A percentile compares a stretch with the other conserved stretches of the same genome.
Conservation (phyloP, 2,888 invertebrate genomes). For the Melanophora roralis region DNA sequence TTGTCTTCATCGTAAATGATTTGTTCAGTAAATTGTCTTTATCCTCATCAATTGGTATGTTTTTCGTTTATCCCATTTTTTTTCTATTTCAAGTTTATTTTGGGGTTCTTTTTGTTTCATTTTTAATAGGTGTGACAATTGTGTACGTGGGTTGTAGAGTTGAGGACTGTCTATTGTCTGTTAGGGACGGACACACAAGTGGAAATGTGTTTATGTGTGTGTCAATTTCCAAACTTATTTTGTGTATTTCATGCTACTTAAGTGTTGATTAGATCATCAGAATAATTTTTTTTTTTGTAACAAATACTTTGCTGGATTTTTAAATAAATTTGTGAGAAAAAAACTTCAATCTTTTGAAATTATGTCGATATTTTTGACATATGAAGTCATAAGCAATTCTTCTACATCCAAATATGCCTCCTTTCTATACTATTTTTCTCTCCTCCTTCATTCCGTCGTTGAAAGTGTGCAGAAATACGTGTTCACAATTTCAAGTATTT, state of each 20-base stretch:
- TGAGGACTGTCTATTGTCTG: background rate
- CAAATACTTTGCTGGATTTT: conserved; percentile 24
- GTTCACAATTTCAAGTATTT: conserved; percentile 62
- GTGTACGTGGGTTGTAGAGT: conserved; percentile 47
- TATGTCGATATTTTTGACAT: conserved; percentile 37
- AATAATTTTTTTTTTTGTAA: conserved; percentile 10
- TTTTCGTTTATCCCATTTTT: conserved; percentile 29
- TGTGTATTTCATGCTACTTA: conserved; percentile 42
- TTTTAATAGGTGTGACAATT: conserved; percentile 40
- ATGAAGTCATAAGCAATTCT: conserved; percentile 50
- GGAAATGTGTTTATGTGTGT: background rate
- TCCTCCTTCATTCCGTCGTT: background rate
- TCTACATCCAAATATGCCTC: conserved; percentile 13
- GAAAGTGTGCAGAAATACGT: conserved; percentile 35
- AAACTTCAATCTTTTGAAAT: conserved; percentile 14
- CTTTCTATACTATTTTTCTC: conserved; percentile 7
- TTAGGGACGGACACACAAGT: conserved; percentile 52
- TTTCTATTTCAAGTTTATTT: conserved; percentile 39
- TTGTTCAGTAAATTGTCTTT: conserved; percentile 43
- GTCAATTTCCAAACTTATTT: background rate
- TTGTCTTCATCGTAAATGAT: conserved; percentile 36
- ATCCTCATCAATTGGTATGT: conserved; percentile 39
- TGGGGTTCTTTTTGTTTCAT: background rate
- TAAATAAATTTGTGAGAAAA: conserved; percentile 19
- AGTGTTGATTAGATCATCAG: conserved; percentile 58